Percentiles rank a stretch among this genome's conserved stretches.
These are phyloP conservation scores for Euglossa dilemma DNA, from an alignment of 1,140 invertebrate genomes.

Conservation along the genomic window DNA sequence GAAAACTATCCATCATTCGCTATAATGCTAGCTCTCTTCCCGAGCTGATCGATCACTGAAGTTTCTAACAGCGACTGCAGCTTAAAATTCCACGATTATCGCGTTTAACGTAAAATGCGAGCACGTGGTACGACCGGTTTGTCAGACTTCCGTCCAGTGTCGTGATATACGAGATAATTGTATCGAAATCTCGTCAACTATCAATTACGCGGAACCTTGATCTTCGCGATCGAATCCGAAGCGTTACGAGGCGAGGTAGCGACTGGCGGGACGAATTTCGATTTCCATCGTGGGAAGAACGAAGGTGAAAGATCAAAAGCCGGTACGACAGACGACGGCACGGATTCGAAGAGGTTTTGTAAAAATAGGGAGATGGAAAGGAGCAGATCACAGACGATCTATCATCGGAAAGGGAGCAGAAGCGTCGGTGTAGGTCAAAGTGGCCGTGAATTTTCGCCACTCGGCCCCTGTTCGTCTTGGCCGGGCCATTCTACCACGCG, in stretches of 20 bases:
- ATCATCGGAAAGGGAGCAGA: conserved; percentile 48
- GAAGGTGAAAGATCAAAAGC: neutral
- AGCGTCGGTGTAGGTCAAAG: conserved; percentile 64
- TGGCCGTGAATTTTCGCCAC: conserved; percentile 61
- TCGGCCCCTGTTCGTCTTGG: conserved; percentile 35
- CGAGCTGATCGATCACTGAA: conserved; percentile 19
- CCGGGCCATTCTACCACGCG: conserved; percentile 53
- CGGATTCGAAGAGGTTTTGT: neutral
- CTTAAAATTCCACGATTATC: conserved; percentile 6
- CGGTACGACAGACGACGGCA: neutral
- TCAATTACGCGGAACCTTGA: conserved; percentile 6
- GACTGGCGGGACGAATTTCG: neutral
- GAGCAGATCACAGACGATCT: conserved; percentile 6
- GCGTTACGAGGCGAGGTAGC: neutral
- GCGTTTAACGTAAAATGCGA: neutral
- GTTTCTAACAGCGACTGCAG: no score
- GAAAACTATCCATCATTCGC: conserved; percentile 28
- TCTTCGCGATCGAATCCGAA: neutral
- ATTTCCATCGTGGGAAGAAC: neutral
- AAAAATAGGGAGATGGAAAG: conserved; percentile 1
- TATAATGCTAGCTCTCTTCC: neutral
- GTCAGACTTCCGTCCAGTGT: neutral
- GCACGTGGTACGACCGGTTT: neutral
- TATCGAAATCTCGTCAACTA: neutral
- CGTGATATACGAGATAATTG: neutral